Percentiles rank a stretch among this genome's conserved stretches.
Evolutionary conservation across 2,113 vertebrate genomes (phyloP).

Genomic region (Monarcha castaneiventris): DNA sequence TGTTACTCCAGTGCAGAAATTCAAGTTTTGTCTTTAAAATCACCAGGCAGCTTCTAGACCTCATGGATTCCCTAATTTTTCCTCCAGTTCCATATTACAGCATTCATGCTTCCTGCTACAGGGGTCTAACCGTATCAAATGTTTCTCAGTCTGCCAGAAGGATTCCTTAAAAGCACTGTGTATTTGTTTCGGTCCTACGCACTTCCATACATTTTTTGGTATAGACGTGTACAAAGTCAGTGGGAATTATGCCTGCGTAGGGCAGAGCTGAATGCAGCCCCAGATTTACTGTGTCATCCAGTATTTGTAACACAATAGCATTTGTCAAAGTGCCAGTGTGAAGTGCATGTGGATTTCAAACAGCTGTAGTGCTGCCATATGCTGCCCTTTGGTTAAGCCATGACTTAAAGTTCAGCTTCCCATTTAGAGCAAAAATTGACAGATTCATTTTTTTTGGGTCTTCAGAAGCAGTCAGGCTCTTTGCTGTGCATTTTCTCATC

Average conservation of each 20-base stretch:
- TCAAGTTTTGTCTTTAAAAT: conserved; percentile 6
- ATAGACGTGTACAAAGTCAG: background rate
- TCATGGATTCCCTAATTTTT: background rate
- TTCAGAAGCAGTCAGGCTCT: background rate
- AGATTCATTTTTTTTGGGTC: conserved; percentile 25
- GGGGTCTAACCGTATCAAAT: background rate
- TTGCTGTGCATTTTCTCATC: background rate
- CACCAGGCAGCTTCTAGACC: background rate
- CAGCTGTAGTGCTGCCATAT: conserved; percentile 50
- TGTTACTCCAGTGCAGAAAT: background rate
- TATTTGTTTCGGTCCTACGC: background rate
- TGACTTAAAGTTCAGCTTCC: conserved; percentile 49
- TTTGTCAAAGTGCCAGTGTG: conserved; percentile 40
- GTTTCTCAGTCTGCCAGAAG: background rate
- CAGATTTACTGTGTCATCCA: conserved; percentile 35
- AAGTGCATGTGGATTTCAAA: conserved; percentile 44
- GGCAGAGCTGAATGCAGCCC: background rate
- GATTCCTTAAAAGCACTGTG: background rate
- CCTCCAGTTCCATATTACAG: background rate
- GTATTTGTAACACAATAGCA: background rate
- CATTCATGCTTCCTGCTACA: background rate
- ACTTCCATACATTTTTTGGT: background rate
- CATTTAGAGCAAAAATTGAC: conserved; percentile 40
- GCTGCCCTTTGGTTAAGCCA: conserved; percentile 55
- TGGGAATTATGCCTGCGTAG: background rate